Conservation (phyloP, 2,888 invertebrate genomes). For the Drosophila kambysellisi region DNA sequence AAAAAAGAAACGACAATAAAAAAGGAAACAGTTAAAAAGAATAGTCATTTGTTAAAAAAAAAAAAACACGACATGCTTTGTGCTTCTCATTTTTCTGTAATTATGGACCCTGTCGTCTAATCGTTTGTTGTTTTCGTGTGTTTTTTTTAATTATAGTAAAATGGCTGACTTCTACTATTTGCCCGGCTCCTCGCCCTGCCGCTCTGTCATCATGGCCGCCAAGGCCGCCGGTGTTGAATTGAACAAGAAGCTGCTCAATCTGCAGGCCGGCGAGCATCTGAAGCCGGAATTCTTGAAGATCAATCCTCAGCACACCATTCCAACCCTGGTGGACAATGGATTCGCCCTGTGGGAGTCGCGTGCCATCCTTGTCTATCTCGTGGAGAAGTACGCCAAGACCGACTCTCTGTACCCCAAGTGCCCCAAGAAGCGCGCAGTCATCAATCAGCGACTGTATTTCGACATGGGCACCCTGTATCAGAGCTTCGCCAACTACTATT, state of each 20-base stretch:
- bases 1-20: slow-evolving; percentile 6
- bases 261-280: slow-evolving; percentile 88
- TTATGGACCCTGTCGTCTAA: slow-evolving; percentile 44
- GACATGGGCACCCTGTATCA: slow-evolving; percentile 91
- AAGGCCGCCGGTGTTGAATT: slow-evolving; percentile 89
- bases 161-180: slow-evolving; percentile 88
- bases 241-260: slow-evolving; percentile 88
- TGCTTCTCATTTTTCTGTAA: not conserved
- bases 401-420: slow-evolving; percentile 91
- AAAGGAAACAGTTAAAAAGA: not conserved
- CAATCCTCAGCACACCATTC: slow-evolving; percentile 94
- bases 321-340: slow-evolving; percentile 93
- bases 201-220: slow-evolving; percentile 88
- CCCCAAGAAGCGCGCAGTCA: slow-evolving; percentile 90
- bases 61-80: not conserved
- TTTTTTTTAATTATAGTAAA: slow-evolving; percentile 40
- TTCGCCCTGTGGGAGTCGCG: slow-evolving; percentile 94
- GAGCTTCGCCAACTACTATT: slow-evolving; percentile 89
- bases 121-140: slow-evolving; percentile 21
- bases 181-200: slow-evolving; percentile 89
- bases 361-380: slow-evolving; percentile 92
- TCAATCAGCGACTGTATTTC: slow-evolving; percentile 93
- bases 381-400: slow-evolving; percentile 92
- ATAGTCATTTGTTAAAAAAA: slow-evolving; percentile 6
- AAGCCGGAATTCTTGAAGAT: slow-evolving; percentile 90